Evolutionary conservation across 30 jellyfish, hydroid and myxozoan species (phyloP).

Genomic region (Hydra vulgaris): DNA sequence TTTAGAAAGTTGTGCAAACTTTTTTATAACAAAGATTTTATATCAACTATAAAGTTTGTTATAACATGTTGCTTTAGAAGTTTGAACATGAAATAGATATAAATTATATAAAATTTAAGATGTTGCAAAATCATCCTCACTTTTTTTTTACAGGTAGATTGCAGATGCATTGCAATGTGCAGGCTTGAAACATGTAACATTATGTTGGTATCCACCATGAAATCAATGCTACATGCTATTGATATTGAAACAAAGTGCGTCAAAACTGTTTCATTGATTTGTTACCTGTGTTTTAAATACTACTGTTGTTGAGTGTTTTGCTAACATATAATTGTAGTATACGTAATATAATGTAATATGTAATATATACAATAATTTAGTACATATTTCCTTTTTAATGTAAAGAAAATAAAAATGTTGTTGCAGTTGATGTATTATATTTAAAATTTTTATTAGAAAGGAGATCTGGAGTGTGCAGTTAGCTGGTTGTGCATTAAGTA

Average conservation of each 20-base stretch:
- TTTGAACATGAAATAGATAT: background rate
- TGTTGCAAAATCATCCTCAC: background rate
- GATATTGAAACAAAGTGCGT: conserved; percentile 55
- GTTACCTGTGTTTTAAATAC: too few species aligned
- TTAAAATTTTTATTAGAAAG: conserved; percentile 20
- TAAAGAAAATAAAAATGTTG: too few species aligned
- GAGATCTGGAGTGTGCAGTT: conserved; percentile 72
- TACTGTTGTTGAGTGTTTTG: too few species aligned
- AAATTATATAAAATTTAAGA: background rate
- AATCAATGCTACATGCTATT: conserved; percentile 52
- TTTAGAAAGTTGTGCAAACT: too few species aligned
- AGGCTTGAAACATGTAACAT: conserved; percentile 34
- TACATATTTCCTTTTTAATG: too few species aligned
- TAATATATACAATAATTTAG: too few species aligned
- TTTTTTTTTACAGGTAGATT: conserved; percentile 35
- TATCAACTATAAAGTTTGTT: too few species aligned
- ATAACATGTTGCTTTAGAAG: too few species aligned
- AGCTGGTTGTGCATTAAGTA: conserved; percentile 58
- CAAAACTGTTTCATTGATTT: background rate
- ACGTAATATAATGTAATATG: too few species aligned
- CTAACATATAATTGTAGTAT: too few species aligned
- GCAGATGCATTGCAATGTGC: conserved; percentile 56
- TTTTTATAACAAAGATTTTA: too few species aligned
- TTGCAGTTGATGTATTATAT: background rate
- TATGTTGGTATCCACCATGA: conserved; percentile 71